A percentile compares a stretch with the other conserved stretches of the same genome.
Conservation (phyloP, 2,888 invertebrate species). For the Neoaliturus tenellus region DNA sequence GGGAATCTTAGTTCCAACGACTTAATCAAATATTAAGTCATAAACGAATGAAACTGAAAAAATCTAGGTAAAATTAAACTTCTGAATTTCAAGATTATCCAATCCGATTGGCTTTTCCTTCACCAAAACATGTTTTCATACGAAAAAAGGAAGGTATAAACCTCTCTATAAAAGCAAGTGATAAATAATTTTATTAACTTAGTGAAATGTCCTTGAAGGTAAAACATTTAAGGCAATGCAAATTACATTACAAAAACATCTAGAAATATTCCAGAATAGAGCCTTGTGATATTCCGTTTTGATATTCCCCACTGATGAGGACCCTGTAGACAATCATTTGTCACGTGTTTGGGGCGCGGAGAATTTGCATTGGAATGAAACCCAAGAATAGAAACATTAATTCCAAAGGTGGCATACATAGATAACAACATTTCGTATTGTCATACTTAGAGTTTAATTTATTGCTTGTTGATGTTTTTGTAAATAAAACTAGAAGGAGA, state of each 20-base stretch:
- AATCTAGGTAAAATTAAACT: too few relatives aligned
- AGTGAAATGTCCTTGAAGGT: too few relatives aligned
- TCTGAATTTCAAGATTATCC: too few relatives aligned
- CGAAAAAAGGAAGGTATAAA: too few relatives aligned
- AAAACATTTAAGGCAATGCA: not conserved
- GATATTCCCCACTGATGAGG: not conserved
- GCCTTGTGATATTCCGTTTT: not conserved
- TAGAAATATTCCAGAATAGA: not conserved
- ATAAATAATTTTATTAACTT: too few relatives aligned
- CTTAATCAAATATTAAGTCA: too few relatives aligned
- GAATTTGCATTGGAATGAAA: slow-evolving; percentile 2
- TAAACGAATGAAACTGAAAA: too few relatives aligned
- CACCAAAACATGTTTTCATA: too few relatives aligned
- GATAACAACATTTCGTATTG: not conserved
- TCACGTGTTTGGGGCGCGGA: not conserved
- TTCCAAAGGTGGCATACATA: not conserved
- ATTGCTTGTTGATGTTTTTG: not conserved
- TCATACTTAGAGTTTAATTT: not conserved
- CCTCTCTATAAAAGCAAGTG: too few relatives aligned
- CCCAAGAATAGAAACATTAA: not conserved
- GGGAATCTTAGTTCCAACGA: too few relatives aligned
- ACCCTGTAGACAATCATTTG: not conserved
- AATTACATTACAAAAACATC: not conserved
- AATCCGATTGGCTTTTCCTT: too few relatives aligned
- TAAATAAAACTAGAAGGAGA: not conserved